These are phyloP conservation scores for Aphaenogaster floridana DNA, from an alignment of 1,140 invertebrate genomes.

Conservation along the genomic window DNA sequence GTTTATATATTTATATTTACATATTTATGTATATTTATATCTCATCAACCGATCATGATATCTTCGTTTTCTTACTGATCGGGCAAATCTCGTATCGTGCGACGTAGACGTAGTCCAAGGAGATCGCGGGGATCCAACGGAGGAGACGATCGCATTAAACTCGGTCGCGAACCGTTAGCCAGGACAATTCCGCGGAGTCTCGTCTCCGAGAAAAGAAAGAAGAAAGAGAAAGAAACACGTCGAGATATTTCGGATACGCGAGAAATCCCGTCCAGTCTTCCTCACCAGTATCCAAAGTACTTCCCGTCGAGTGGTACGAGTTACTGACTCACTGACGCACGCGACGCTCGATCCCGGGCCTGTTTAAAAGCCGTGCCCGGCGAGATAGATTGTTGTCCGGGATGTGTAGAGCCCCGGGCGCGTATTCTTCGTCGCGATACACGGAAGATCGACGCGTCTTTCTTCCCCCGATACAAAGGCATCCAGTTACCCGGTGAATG, in stretches of 20 bases:
- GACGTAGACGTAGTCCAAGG: slow-evolving; percentile 5
- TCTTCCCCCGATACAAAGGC: slow-evolving; percentile 26
- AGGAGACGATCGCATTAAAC: not conserved
- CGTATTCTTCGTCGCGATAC: not conserved
- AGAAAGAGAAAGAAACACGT: not conserved
- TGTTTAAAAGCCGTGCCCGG: not conserved
- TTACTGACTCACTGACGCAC: slow-evolving; percentile 11
- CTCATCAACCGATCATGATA: not conserved
- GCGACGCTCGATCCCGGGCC: not conserved
- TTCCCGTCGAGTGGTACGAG: slow-evolving; percentile 27
- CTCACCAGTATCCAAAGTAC: slow-evolving; percentile 38
- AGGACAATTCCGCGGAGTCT: slow-evolving; percentile 1
- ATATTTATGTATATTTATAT: not conserved
- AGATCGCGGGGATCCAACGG: not conserved
- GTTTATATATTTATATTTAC: no score
- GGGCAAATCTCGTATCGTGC: not conserved
- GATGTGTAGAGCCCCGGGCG: not conserved
- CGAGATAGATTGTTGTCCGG: not conserved
- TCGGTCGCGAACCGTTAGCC: slow-evolving; percentile 33
- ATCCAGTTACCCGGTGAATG: slow-evolving; percentile 67
- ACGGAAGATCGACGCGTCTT: slow-evolving; percentile 6
- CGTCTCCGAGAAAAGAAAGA: not conserved
- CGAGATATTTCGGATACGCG: slow-evolving; percentile 19
- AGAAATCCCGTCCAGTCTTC: slow-evolving; percentile 30
- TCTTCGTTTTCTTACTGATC: not conserved